Evolutionary conservation across 2,888 invertebrate genomes (phyloP).

Genomic region (Drosophila affinis): DNA sequence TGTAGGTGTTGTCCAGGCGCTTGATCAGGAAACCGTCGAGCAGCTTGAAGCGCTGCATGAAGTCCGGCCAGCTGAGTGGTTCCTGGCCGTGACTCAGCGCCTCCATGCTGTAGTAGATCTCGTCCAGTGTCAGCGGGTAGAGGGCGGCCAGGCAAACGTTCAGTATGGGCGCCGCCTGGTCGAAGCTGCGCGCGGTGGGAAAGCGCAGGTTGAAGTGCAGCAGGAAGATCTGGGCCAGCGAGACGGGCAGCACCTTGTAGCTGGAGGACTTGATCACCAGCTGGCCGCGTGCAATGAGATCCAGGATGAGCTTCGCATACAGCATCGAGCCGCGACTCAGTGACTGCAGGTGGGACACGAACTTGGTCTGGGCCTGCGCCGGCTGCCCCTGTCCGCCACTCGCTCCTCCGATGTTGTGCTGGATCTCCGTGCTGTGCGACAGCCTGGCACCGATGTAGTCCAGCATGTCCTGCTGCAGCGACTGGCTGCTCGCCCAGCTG

Average conservation of each 20-base stretch:
- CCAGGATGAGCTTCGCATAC: conserved; percentile 95
- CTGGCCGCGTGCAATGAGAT: conserved; percentile 95
- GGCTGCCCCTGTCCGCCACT: conserved; percentile 31
- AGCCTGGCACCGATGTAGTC: conserved; percentile 94
- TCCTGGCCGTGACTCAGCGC: conserved; percentile 90
- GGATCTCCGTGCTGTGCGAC: conserved; percentile 91
- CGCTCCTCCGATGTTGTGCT: conserved; percentile 89
- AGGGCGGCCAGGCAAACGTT: conserved; percentile 95
- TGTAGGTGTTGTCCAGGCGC: conserved; percentile 95
- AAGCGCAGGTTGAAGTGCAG: conserved; percentile 96
- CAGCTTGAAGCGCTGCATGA: conserved; percentile 93
- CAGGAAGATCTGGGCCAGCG: conserved; percentile 94
- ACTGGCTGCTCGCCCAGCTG: conserved; percentile 86
- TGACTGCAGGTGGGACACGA: conserved; percentile 92
- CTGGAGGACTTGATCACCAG: conserved; percentile 96
- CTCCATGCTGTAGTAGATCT: conserved; percentile 97
- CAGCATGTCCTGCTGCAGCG: conserved; percentile 92
- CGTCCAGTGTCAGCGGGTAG: conserved; percentile 94
- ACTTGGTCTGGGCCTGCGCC: conserved; percentile 87
- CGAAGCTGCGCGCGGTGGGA: conserved; percentile 94
- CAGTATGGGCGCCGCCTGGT: conserved; percentile 94
- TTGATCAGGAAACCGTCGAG: conserved; percentile 95
- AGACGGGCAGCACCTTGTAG: conserved; percentile 95
- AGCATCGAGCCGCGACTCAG: conserved; percentile 95
- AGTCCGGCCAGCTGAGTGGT: conserved; percentile 95